Evolutionary conservation across 2,113 vertebrate species (phyloP), one percentile per base, ranked within the genome.

Genomic region (Todiramphus saurophagus): DNA sequence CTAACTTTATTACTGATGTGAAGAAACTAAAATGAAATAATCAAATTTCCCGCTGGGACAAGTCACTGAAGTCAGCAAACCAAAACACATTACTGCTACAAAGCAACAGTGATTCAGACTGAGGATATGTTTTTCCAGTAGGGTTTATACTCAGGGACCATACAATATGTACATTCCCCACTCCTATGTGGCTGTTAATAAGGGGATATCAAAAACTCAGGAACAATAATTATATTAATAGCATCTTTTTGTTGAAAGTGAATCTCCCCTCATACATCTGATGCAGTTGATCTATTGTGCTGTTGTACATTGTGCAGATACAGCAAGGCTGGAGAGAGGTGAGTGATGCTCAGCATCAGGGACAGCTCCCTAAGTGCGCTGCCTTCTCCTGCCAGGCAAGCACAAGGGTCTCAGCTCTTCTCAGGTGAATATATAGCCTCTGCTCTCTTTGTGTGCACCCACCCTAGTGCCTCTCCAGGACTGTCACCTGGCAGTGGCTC

Each of bases 1-100:
- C n/a, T 86, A 70, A 81, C n/a, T 94, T 97, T 94, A 87, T 95
- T 87, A 86, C 43, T 79, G 78, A 53, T 85, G 62, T 55, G 70
- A 79, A 93, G 48, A 90, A 87, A 84, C 75, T 50, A 64, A 91
- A 84, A 81, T 33, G 0, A 75, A 89, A 75, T 83, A 2, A 90
- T 4, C 20, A 33, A 5, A 46, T 74, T 79, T 79, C 19, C 44
- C 37, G 10, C 6, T 50, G n/a, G 58, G 51, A 79, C 16, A 62
- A 64, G 67, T 35, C 41, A 43, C 43, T 51, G n/a, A 43, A 55
- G 5, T 20, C 56, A 77, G 35, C 8, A 25, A 94, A 80, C 39
- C 56, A 87, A 94, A 90, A 91, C 11, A 78, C 31, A 68, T 37
- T 8, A 11, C 37, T 33, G 67, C 46, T n/a, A 51, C 58, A 91